Conservation (phyloP, 1,140 invertebrate species). For the Laodelphax striatellus region DNA sequence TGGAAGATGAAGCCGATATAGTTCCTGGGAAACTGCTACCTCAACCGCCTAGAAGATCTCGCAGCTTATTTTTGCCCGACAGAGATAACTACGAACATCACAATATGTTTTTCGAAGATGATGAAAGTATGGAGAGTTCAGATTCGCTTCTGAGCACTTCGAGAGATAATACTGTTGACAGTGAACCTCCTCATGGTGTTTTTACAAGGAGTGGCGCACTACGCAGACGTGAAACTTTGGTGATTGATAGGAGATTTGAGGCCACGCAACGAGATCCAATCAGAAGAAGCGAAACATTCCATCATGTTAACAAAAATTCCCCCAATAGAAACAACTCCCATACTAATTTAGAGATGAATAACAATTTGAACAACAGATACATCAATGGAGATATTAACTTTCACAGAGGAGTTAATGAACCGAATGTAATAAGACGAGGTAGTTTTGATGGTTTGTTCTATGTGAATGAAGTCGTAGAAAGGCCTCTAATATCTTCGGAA, state of each 20-base stretch:
- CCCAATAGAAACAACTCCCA: not conserved
- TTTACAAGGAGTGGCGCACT: not conserved
- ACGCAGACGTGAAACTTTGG: conserved; percentile 10
- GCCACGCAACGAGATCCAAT: not conserved
- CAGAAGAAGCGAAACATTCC: conserved; percentile 16
- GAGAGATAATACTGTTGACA: conserved; percentile 25
- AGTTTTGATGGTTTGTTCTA: conserved; percentile 23
- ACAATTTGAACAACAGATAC: not conserved
- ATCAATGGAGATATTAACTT: not conserved
- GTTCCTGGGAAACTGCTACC: conserved; percentile 37
- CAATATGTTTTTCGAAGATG: conserved; percentile 45
- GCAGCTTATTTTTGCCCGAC: conserved; percentile 36
- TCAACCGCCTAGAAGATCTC: conserved; percentile 42
- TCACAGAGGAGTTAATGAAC: conserved; percentile 4
- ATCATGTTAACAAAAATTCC: conserved; percentile 3
- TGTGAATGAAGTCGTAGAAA: conserved; percentile 5
- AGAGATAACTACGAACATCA: conserved; percentile 31
- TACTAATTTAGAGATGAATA: not conserved
- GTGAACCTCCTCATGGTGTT: not conserved
- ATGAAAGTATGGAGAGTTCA: conserved; percentile 52
- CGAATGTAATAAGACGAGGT: conserved; percentile 19
- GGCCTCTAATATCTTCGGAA: not conserved
- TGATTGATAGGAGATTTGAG: not conserved
- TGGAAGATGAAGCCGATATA: conserved; percentile 15
- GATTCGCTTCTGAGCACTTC: conserved; percentile 57